Evolutionary conservation across 2,113 vertebrate species (phyloP).

Genomic region (Bubo scandiacus): DNA sequence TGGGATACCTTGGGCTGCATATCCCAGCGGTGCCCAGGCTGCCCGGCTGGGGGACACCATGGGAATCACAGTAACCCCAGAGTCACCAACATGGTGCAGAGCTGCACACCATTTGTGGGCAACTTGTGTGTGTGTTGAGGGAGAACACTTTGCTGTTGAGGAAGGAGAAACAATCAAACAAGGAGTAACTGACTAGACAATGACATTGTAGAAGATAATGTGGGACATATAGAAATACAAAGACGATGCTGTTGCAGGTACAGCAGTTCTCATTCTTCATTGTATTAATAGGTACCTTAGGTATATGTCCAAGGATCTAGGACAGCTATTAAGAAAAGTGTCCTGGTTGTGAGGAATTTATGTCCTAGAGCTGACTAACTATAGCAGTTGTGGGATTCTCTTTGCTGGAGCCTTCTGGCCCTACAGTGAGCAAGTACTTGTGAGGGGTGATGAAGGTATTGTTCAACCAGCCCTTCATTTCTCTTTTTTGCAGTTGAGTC

Average conservation of each 20-base stretch:
- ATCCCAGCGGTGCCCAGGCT: not conserved
- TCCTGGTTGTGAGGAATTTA: not conserved
- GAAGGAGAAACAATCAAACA: not conserved
- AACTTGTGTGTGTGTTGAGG: not conserved
- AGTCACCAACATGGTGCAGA: not conserved
- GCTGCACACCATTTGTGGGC: not conserved
- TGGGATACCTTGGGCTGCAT: not conserved
- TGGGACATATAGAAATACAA: not conserved
- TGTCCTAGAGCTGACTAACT: not conserved
- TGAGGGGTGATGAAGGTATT: not conserved
- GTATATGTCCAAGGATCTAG: not conserved
- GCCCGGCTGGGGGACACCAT: not conserved
- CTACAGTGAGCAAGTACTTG: not conserved
- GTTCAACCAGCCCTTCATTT: not conserved
- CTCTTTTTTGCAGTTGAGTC: not conserved
- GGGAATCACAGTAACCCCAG: not conserved
- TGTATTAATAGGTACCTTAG: fast-evolving
- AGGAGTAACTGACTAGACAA: not conserved
- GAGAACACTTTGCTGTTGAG: not conserved
- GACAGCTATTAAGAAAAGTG: not conserved
- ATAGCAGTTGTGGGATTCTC: not conserved
- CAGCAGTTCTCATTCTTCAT: not conserved
- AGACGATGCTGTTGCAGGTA: not conserved
- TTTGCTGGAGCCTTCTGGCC: not conserved
- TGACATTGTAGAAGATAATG: not conserved